Base-by-base conservation (phyloP, 2,888 invertebrate species). In the Scelioninae gen. 1 region DNA sequence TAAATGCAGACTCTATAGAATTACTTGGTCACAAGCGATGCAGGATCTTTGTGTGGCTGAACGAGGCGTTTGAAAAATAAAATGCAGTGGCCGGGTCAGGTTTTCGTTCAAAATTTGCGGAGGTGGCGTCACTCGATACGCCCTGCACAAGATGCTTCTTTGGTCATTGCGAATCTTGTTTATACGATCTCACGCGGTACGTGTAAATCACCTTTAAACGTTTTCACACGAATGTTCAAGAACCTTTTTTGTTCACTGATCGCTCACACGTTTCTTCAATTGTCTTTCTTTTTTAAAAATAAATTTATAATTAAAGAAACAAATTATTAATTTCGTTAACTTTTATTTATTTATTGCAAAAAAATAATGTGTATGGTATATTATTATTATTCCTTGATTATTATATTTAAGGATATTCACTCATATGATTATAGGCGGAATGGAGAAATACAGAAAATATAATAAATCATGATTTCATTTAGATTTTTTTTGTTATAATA, bases 1-100 rank as follows among this genome's bases (percentile, higher is more conserved):
- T 75, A 66, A 80, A 80, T 80, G 60, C 72, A 49, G 66, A 45
- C 53, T 65, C 71, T 63, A 75, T 75, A 68, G 80, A 79, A 79
- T 66, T 79, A 74, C 49, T 55, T 53, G 58, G 58, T 69, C 55
- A 71, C 31, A 78, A 49, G 43, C 49, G 60, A 69, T 51, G 72
- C 58, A 51, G 62, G 74, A 75, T 63, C 55, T 80, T 75, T 72
- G 60, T 72, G 72, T 38, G 58, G 40, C 34, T 55, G 68, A 60
- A 23, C 58, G 55, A 56, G 45, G 38, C 49, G 65, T 43, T 43
- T 23, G 43, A 69, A 75, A 69, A 62, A 45, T 75, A 63, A 75
- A 80, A 68, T 69, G 62, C 69, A 75, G 55, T 49, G 63, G 69
- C 47, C 32, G 58, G 74, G 47, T 81, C 81, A 76, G 68, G 71